These are phyloP conservation scores for Plebejus argus DNA, from an alignment of 2,888 invertebrate species.

Conservation along the genomic window DNA sequence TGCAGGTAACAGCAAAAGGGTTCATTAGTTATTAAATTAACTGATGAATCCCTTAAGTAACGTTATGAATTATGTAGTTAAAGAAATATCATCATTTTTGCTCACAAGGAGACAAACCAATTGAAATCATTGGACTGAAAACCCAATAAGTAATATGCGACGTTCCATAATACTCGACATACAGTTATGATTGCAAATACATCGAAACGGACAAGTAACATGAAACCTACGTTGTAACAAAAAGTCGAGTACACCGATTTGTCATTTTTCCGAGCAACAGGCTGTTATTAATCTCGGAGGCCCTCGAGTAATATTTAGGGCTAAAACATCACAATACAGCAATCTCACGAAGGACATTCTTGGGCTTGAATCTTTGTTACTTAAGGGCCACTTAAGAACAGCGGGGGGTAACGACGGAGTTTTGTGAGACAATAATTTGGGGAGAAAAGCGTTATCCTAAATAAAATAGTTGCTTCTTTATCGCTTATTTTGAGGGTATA, in stretches of 20 bases:
- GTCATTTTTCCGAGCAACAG: conserved; percentile 1
- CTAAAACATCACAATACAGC: conserved; percentile 6
- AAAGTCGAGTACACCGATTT: background rate
- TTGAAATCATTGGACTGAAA: no score
- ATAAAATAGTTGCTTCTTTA: conserved; percentile 17
- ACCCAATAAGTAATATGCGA: no score
- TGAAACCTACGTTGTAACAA: background rate
- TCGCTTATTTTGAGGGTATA: conserved; percentile 1
- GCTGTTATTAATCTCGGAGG: background rate
- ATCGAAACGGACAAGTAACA: background rate
- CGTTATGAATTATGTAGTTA: no score
- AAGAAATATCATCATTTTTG: no score
- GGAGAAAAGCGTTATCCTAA: background rate
- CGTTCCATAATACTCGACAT: background rate
- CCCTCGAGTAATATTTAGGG: background rate
- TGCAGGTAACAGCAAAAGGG: no score
- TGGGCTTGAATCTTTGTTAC: conserved; percentile 20
- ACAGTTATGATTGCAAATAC: background rate
- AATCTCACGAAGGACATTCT: conserved; percentile 22
- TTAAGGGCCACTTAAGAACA: conserved; percentile 20
- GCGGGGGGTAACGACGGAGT: background rate
- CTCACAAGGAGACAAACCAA: no score
- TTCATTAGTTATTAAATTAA: no score
- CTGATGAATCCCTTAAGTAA: no score
- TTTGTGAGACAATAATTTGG: conserved; percentile 8